Conservation (phyloP, 2,888 invertebrate genomes). For the Epinotia demarniana region DNA sequence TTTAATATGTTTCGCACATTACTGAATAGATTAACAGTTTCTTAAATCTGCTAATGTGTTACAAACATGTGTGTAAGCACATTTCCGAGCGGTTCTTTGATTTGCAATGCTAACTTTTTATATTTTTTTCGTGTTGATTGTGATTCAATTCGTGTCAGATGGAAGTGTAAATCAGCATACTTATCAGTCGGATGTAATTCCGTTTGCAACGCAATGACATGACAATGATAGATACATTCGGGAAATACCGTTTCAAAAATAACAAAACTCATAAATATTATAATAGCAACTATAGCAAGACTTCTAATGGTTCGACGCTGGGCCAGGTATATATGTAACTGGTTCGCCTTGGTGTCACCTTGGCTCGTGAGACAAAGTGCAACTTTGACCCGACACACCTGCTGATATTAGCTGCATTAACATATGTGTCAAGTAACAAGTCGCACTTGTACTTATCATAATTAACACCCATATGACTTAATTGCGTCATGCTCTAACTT, state of each 20-base stretch:
- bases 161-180: neutral
- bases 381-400: constrained; percentile 41
- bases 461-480: constrained; percentile 14
- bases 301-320: constrained; percentile 28
- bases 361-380: constrained; percentile 39
- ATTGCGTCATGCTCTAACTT: neutral
- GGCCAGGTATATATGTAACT: constrained; percentile 34
- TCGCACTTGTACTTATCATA: constrained; percentile 15
- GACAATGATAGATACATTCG: neutral
- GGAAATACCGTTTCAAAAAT: neutral
- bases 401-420: constrained; percentile 28
- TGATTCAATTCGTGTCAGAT: neutral
- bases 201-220: neutral
- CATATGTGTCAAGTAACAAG: constrained; percentile 12
- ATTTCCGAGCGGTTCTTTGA: neutral
- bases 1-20: neutral
- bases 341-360: constrained; percentile 44
- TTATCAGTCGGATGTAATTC: neutral
- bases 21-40: neutral
- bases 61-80: neutral
- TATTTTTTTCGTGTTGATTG: no score
- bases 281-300: neutral
- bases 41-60: neutral
- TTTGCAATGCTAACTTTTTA: no score
- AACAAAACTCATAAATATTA: neutral